Conservation (phyloP, 92 coral and sea anemone species). For the Palythoa grandiflora region DNA sequence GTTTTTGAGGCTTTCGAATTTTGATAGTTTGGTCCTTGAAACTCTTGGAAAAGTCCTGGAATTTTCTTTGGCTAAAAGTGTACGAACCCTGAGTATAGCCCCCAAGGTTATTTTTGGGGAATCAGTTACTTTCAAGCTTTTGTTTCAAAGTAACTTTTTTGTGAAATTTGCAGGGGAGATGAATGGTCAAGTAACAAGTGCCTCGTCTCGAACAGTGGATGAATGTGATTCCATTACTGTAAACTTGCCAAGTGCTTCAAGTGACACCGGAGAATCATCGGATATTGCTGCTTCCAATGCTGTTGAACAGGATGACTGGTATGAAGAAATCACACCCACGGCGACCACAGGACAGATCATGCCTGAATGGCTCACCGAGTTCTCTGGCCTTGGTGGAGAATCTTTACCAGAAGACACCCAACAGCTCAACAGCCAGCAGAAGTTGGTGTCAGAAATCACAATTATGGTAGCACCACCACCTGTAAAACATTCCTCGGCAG, state of each 20-base stretch:
- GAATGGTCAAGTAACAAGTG: neutral
- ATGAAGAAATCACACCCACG: constrained; percentile 34
- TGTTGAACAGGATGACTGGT: constrained; percentile 42
- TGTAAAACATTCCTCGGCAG: constrained; percentile 83
- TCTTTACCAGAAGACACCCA: constrained; percentile 32
- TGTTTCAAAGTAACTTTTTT: neutral
- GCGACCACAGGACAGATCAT: constrained; percentile 24
- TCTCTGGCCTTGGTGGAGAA: constrained; percentile 30
- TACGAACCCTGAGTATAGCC: too few species aligned
- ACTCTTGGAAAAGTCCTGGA: too few species aligned
- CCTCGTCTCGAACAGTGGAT: neutral
- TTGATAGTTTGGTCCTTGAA: too few species aligned
- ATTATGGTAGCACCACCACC: constrained; percentile 57
- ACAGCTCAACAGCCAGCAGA: constrained; percentile 12
- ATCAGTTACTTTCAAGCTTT: neutral
- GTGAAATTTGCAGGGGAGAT: constrained; percentile 1
- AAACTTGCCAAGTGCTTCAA: constrained; percentile 8
- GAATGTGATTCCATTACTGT: constrained; percentile 28
- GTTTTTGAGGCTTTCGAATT: too few species aligned
- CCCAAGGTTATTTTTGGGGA: too few species aligned
- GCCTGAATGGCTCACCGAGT: constrained; percentile 40
- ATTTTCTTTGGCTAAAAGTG: too few species aligned
- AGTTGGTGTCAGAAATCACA: constrained; percentile 4
- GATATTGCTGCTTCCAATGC: constrained; percentile 12
- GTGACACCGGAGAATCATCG: neutral